These are phyloP conservation scores for Dendrolimus punctatus DNA, from an alignment of 1,140 invertebrate genomes.

Conservation along the genomic window DNA sequence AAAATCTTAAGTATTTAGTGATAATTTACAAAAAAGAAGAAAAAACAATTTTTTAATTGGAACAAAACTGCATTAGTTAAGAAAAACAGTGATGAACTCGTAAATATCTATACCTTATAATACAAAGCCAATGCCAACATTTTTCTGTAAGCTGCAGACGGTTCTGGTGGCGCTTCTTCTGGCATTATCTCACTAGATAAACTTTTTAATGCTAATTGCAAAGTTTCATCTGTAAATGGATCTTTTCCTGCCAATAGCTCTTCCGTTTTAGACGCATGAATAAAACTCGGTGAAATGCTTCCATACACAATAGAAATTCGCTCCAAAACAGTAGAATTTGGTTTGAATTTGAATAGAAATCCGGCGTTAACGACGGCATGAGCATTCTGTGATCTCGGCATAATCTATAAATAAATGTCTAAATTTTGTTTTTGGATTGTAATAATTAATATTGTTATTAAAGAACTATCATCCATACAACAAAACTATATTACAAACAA, in stretches of 20 bases:
- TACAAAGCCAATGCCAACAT: slow-evolving; percentile 73
- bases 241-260: slow-evolving; percentile 71
- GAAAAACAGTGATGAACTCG: too few relatives aligned
- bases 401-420: slow-evolving; percentile 67
- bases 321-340: slow-evolving; percentile 34
- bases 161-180: slow-evolving; percentile 69
- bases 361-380: slow-evolving; percentile 82
- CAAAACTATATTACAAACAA: too few relatives aligned
- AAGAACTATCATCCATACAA: too few relatives aligned
- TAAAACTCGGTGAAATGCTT: slow-evolving; percentile 75
- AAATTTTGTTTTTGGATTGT: too few relatives aligned
- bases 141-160: slow-evolving; percentile 73
- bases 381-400: slow-evolving; percentile 79
- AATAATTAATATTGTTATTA: too few relatives aligned
- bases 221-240: slow-evolving; percentile 58
- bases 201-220: slow-evolving; percentile 66
- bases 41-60: too few relatives aligned
- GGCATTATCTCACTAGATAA: slow-evolving; percentile 75
- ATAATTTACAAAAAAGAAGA: too few relatives aligned
- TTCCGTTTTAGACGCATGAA: slow-evolving; percentile 78
- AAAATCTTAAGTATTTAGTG: too few relatives aligned
- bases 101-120: slow-evolving; percentile 69
- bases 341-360: slow-evolving; percentile 76
- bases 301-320: slow-evolving; percentile 72
- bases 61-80: too few relatives aligned